Conservation (phyloP, 2,113 vertebrate genomes). For the Choloepus hoffmanni region DNA sequence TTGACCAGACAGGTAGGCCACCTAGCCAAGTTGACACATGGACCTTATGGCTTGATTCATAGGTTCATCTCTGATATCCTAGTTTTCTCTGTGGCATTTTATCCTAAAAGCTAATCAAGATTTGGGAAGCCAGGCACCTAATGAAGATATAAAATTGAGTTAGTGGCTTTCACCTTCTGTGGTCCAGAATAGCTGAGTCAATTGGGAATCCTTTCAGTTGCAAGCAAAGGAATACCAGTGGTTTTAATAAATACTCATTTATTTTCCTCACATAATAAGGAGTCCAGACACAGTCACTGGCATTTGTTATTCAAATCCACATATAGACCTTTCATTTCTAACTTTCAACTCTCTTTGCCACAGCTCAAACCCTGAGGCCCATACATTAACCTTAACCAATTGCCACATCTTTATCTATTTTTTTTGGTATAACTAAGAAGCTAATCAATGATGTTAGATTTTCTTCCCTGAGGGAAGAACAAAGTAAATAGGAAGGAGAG, state of each 20-base stretch:
- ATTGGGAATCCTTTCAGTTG: neutral
- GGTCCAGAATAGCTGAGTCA: neutral
- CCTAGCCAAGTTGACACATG: too few relatives aligned
- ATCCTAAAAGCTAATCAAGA: constrained; percentile 31
- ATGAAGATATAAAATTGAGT: neutral
- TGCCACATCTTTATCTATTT: neutral
- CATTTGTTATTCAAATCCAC: neutral
- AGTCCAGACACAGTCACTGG: neutral
- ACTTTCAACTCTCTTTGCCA: constrained; percentile 3
- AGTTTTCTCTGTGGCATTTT: neutral
- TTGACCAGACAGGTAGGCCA: too few relatives aligned
- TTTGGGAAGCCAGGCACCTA: neutral
- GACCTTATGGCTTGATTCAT: too few relatives aligned
- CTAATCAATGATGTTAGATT: neutral
- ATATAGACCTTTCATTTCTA: neutral
- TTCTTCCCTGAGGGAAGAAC: neutral
- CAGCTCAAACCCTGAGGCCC: neutral
- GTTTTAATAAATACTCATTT: neutral
- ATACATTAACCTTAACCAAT: neutral
- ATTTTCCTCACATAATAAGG: neutral
- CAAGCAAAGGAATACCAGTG: neutral
- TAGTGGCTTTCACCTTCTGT: neutral
- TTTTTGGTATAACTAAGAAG: neutral
- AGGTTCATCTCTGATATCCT: neutral
- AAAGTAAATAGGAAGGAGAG: neutral